Evolutionary conservation across 2,113 vertebrate species (phyloP), one percentile per base, ranked within the genome.

Genomic region (Nothocercus julius): DNA sequence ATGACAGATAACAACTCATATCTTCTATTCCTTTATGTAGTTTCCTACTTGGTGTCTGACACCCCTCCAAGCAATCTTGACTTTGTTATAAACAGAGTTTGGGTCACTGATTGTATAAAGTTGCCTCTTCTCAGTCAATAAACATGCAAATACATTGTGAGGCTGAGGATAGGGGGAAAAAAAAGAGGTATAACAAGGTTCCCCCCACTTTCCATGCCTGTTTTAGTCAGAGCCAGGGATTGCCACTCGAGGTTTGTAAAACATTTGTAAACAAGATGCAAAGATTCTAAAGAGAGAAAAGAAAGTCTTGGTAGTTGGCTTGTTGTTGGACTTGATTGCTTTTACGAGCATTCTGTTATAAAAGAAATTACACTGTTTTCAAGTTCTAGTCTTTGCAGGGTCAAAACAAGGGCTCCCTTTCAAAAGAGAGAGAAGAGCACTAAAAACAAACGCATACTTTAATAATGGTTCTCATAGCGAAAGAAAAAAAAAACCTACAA

Each of bases 391-490:
- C 69, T 87, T 85, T 56, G 4, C 56, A 75, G 81, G 51, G 38
- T 70, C 45, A 25, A 86, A 64, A 84, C 47, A 86, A 58, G 27
- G 44, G 47, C 1, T 84, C 13, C 17, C 18, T 54, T 87, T 94
- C 85, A 82, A 83, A 5, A 54, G 16, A 54, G 17, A 69, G 0
- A 59, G 30, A 83, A 54, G 5, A 11, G 2, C n/a, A 40, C 4
- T 67, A 4, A 45, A 36, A 19, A 66, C 45, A 56, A 82, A 49
- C 4, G 17, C 16, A 73, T 85, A 22, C 13, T 91, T 87, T 9
- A 89, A 8, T 24, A 68, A 53, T 68, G 17, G 80, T 95, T 95
- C 64, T 90, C 79, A 83, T 9, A 83, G 56, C 40, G 36, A 70
- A 69, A 76, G 44, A 51, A 45, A 28, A 44, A 62, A 27, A 76